Conservation (phyloP, 2,797 vertebrate genomes). For the Orestias chungarensis region DNA sequence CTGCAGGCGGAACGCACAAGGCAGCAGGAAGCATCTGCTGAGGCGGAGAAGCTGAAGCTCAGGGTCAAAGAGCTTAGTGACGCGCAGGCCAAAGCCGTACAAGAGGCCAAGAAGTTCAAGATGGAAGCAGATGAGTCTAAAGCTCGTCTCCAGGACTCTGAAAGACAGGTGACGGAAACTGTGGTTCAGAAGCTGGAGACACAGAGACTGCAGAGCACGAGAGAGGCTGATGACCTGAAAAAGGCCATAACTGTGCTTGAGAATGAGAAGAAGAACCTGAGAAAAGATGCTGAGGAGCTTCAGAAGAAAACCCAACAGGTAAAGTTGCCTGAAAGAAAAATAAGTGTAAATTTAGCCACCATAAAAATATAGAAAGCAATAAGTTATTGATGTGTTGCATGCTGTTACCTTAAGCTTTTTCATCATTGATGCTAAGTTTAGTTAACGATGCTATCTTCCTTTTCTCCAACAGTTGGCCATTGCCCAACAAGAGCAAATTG, state of each 20-base stretch:
- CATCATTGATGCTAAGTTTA: no score
- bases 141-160: slow-evolving; percentile 79
- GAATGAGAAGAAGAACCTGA: slow-evolving; percentile 88
- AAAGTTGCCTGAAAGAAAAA: no score
- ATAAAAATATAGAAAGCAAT: background rate
- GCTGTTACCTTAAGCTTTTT: no score
- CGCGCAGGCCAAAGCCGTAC: slow-evolving; percentile 88
- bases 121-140: slow-evolving; percentile 91
- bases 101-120: slow-evolving; percentile 90
- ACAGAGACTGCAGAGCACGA: slow-evolving; percentile 88
- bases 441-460: no score
- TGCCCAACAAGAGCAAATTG: slow-evolving; percentile 87
- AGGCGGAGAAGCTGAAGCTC: slow-evolving; percentile 89
- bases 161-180: slow-evolving; percentile 84
- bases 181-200: slow-evolving; percentile 89
- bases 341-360: no score
- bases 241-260: slow-evolving; percentile 87
- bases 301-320: slow-evolving; percentile 95
- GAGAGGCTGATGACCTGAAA: slow-evolving; percentile 86
- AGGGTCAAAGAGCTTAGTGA: slow-evolving; percentile 88
- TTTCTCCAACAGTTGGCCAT: slow-evolving; percentile 83
- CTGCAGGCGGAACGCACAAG: slow-evolving; percentile 88
- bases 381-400: background rate
- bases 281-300: slow-evolving; percentile 85
- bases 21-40: slow-evolving; percentile 85